phyloP scores from a whole-genome alignment of 2,888 invertebrate genomes.

The Kryphioiulus occultus region DNA sequence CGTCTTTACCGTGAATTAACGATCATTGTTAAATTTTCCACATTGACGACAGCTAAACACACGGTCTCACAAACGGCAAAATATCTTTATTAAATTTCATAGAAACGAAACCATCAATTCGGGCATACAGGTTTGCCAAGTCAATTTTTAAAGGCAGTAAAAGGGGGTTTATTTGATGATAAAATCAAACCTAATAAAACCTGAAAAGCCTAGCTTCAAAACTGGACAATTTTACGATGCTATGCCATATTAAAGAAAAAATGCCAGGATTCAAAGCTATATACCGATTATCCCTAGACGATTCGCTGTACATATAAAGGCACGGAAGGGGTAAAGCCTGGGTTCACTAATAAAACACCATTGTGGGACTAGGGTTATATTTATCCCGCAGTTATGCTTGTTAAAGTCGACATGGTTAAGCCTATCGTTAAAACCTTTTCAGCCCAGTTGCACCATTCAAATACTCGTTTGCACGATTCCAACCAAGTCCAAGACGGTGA shows the following conservation, averaged over 20 bases:
- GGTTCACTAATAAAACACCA: conserved; percentile 35
- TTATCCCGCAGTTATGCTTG: conserved; percentile 39
- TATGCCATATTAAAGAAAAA: conserved; percentile 39
- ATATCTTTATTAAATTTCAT: conserved; percentile 32
- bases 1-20: background rate
- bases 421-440: conserved; percentile 32
- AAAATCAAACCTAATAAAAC: conserved; percentile 24
- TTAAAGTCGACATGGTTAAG: conserved; percentile 36
- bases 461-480: background rate
- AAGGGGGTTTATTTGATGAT: conserved; percentile 38
- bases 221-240: conserved; percentile 23
- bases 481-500: background rate
- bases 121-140: background rate
- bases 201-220: conserved; percentile 40
- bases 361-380: conserved; percentile 15
- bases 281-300: background rate
- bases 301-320: conserved; percentile 24
- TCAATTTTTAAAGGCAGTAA: conserved; percentile 11
- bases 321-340: background rate
- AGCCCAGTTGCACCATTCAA: conserved; percentile 6
- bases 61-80: background rate
- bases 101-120: background rate
- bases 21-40: background rate
- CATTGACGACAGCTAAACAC: background rate
- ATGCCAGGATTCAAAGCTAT: background rate